Base-by-base conservation (phyloP, 2,113 vertebrate species). In the Nibea coibor region DNA sequence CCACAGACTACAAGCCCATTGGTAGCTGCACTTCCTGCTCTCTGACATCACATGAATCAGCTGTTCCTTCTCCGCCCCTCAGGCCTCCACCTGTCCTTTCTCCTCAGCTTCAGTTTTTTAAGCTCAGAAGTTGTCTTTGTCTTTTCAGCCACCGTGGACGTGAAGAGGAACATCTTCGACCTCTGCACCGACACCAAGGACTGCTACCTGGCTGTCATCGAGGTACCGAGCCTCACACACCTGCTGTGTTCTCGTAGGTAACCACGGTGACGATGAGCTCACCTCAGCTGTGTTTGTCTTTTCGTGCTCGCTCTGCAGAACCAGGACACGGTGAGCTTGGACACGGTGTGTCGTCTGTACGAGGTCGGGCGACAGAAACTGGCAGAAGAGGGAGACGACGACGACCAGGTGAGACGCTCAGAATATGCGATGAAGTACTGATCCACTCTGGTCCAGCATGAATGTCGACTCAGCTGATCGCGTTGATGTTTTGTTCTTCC, bases 91-190 rank as follows among this genome's bases (percentile, higher is more conserved):
- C 31, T 26, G 1, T 26, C 4, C 31, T 31, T 31, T 31, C 31
- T n/a, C 4, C 1, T 47, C 10, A 7, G 6, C 22, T 53, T 19
- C 1, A 15, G 0, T 42, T 20, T 48, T 2, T 22, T 6, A 31
- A 10, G 17, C 20, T 61, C 26, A 11, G 5, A 12, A 0, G 7
- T 47, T 39, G 19, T 2, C 56, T 39, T 48, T 59, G 2, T 58
- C 16, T 45, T 90, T 81, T 54, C 89, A 99, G 98, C 97, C 45
- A 99, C 98, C 12, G 96, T 99, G 88, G 97, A 99, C 51, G 97
- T 99, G 47, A 99, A 99, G 92, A 91, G 97, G 87, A 97, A 99
- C 90, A 99, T 99, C 89, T 99, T 99, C 76, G 97, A 99, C 90
- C 86, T 99, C 59, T 98, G 98, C 78, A 98, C 98, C 0, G 98